Evolutionary conservation across 2,797 vertebrate species (phyloP).

Genomic region (Alectoris magna): DNA sequence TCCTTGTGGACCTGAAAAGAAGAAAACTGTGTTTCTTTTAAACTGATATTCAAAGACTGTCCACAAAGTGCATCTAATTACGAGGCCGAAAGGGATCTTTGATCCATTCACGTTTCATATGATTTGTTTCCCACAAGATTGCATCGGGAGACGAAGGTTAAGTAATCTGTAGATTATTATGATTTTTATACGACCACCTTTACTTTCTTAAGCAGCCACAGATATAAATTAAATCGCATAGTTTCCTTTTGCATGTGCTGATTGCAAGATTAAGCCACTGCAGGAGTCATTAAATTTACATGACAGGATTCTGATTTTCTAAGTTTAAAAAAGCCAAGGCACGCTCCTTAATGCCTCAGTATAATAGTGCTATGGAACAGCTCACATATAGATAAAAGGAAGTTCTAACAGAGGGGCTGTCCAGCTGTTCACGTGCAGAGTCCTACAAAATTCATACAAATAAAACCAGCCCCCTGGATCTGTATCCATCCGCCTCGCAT

Average conservation of each 20-base stretch:
- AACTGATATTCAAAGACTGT: constrained; percentile 7
- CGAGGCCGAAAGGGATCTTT: constrained; percentile 43
- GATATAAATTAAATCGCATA: constrained; percentile 27
- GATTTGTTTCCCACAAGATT: constrained; percentile 19
- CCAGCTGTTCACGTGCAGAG: background rate
- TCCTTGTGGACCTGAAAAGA: background rate
- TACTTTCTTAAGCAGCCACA: constrained; percentile 14
- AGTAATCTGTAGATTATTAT: background rate
- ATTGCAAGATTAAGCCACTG: background rate
- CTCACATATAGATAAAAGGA: background rate
- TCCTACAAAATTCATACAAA: background rate
- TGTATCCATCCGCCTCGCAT: background rate
- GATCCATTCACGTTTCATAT: constrained; percentile 9
- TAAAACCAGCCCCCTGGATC: background rate
- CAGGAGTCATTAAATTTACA: background rate
- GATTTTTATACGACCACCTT: background rate
- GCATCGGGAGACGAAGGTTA: constrained; percentile 27
- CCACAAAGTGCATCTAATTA: background rate
- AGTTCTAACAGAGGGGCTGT: background rate
- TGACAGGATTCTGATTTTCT: background rate
- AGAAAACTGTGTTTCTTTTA: background rate
- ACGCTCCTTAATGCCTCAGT: background rate
- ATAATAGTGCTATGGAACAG: background rate
- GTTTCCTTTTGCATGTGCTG: background rate
- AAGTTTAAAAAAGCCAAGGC: background rate